phyloP scores from a whole-genome alignment of 2,888 invertebrate species.

The Polyploca ridens region DNA sequence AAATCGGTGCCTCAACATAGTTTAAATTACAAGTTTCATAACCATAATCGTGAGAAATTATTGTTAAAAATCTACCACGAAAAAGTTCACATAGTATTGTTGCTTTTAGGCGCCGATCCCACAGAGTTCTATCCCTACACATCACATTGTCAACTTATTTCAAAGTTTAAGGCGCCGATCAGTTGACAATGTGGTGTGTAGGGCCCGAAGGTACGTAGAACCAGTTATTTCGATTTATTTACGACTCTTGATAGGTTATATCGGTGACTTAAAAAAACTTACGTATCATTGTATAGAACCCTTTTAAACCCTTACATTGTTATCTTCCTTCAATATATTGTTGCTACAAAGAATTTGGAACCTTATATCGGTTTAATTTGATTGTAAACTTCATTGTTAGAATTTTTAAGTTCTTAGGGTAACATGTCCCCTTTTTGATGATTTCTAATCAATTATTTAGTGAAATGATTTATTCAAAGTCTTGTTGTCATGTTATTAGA shows the following conservation, averaged over 20 bases:
- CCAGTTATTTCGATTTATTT: constrained; percentile 61
- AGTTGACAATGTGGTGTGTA: constrained; percentile 39
- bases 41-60: constrained; percentile 43
- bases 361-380: constrained; percentile 6
- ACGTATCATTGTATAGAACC: background rate
- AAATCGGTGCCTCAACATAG: constrained; percentile 4
- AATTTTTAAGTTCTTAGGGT: too few species aligned
- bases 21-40: constrained; percentile 10
- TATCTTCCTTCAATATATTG: constrained; percentile 4
- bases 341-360: background rate
- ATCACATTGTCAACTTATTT: constrained; percentile 16
- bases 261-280: constrained; percentile 23
- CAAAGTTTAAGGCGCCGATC: too few species aligned
- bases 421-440: background rate
- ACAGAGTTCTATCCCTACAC: too few species aligned
- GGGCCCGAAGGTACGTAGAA: constrained; percentile 55
- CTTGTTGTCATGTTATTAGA: background rate
- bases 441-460: constrained; percentile 1
- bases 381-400: too few species aligned
- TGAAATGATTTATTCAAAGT: background rate
- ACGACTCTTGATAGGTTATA: constrained; percentile 48
- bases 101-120: too few species aligned
- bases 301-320: background rate
- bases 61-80: constrained; percentile 28
- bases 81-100: constrained; percentile 35